These are phyloP conservation scores for Platysteira castanea DNA, from an alignment of 2,113 vertebrate species.

Conservation along the genomic window DNA sequence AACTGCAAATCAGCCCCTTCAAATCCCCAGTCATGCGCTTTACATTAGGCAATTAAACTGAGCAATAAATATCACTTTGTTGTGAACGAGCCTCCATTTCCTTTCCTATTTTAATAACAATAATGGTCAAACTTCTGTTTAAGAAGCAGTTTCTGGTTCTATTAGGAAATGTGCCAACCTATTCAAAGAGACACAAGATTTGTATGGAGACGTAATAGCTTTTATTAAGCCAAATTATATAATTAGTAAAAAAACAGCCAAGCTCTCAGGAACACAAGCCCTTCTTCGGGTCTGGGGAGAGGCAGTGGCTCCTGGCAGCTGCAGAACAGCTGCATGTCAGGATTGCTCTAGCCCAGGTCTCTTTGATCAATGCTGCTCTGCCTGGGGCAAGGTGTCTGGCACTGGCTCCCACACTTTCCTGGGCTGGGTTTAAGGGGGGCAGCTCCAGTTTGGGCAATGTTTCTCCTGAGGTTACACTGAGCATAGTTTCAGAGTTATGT, in stretches of 20 bases:
- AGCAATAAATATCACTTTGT: constrained; percentile 40
- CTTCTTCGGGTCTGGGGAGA: background rate
- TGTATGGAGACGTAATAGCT: constrained; percentile 40
- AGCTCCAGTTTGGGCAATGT: background rate
- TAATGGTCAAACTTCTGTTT: constrained; percentile 31
- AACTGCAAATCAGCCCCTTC: constrained; percentile 10
- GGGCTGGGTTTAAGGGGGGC: background rate
- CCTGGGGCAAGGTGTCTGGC: background rate
- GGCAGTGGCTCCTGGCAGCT: background rate
- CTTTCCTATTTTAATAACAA: constrained; percentile 30
- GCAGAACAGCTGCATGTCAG: background rate
- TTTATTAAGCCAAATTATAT: constrained; percentile 42
- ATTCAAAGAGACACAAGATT: constrained; percentile 4
- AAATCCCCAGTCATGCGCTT: background rate
- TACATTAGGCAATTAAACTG: constrained; percentile 43
- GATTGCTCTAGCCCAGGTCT: background rate
- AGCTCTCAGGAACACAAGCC: background rate
- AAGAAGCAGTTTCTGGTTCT: constrained; percentile 28
- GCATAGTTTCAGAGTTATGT: background rate
- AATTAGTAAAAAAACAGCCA: constrained; percentile 23
- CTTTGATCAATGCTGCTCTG: background rate
- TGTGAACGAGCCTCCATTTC: constrained; percentile 7
- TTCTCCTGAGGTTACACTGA: background rate
- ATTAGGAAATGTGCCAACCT: constrained; percentile 29
- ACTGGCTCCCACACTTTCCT: background rate